Conservation (phyloP, 2,888 invertebrate species). For the Trilocha varians region DNA sequence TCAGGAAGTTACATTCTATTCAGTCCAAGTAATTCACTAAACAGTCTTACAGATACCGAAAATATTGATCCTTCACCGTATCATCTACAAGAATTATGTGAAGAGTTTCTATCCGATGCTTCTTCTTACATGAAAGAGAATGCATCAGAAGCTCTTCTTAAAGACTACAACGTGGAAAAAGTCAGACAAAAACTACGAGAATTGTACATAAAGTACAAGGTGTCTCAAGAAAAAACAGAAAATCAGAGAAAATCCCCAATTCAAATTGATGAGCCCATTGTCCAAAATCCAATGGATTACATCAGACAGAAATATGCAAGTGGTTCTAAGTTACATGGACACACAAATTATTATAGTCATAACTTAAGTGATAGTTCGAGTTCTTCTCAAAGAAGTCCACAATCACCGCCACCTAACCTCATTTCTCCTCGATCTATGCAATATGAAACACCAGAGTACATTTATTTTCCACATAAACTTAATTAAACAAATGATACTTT, state of each 20-base stretch:
- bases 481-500: slow-evolving; percentile 20
- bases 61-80: slow-evolving; percentile 9
- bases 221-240: not conserved
- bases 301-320: slow-evolving; percentile 15
- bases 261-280: slow-evolving; percentile 13
- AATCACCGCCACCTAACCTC: slow-evolving; percentile 9
- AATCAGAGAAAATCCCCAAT: not conserved
- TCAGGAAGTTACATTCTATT: not conserved
- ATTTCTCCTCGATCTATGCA: slow-evolving; percentile 14
- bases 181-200: slow-evolving; percentile 26
- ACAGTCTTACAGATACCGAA: not conserved
- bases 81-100: slow-evolving; percentile 25
- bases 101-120: slow-evolving; percentile 38
- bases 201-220: slow-evolving; percentile 19
- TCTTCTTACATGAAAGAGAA: slow-evolving; percentile 28
- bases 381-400: not conserved
- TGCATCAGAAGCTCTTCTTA: slow-evolving; percentile 21
- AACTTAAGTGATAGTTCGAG: not conserved
- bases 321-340: not conserved
- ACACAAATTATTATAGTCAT: not conserved
- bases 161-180: slow-evolving; percentile 29
- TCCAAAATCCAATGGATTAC: slow-evolving; percentile 34
- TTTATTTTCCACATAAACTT: slow-evolving; percentile 49
- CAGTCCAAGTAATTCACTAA: not conserved
- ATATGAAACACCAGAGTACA: slow-evolving; percentile 45